phyloP scores from a whole-genome alignment of 2,888 invertebrate genomes.

The Thyatira batis region DNA sequence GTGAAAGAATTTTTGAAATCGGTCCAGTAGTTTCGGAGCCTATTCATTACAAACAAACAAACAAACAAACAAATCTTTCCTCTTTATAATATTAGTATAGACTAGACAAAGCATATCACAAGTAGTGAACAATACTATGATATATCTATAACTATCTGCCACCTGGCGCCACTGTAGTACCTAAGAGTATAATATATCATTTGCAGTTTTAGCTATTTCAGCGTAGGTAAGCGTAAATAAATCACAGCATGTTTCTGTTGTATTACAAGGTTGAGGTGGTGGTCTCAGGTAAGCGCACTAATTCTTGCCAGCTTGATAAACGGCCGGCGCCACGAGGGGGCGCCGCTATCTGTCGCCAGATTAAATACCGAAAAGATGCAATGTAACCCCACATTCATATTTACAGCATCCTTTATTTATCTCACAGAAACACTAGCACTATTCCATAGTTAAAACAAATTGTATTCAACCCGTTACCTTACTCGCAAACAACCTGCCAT shows the following conservation, averaged over 20 bases:
- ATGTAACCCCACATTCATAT: slow-evolving; percentile 11
- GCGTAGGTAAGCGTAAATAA: slow-evolving; percentile 26
- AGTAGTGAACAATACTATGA: no score
- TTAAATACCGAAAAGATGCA: slow-evolving; percentile 5
- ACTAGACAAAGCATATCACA: no score
- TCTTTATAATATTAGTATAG: no score
- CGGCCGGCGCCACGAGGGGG: slow-evolving; percentile 15
- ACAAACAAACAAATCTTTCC: no score
- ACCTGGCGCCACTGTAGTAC: no score
- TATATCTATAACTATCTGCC: no score
- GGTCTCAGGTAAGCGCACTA: slow-evolving; percentile 27
- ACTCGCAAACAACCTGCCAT: not conserved
- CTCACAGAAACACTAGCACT: not conserved
- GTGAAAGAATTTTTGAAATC: no score
- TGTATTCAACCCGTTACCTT: not conserved
- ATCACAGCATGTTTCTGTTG: slow-evolving; percentile 31
- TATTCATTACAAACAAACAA: no score
- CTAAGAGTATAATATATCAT: no score
- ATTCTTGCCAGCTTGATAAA: slow-evolving; percentile 32
- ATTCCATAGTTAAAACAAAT: not conserved
- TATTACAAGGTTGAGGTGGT: slow-evolving; percentile 17
- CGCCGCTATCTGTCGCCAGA: slow-evolving; percentile 13
- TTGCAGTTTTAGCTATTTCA: not conserved
- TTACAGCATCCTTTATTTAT: slow-evolving; percentile 17
- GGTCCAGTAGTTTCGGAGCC: no score